Evolutionary conservation across 2,888 invertebrate species (phyloP).

Genomic region (Magallana nippona): DNA sequence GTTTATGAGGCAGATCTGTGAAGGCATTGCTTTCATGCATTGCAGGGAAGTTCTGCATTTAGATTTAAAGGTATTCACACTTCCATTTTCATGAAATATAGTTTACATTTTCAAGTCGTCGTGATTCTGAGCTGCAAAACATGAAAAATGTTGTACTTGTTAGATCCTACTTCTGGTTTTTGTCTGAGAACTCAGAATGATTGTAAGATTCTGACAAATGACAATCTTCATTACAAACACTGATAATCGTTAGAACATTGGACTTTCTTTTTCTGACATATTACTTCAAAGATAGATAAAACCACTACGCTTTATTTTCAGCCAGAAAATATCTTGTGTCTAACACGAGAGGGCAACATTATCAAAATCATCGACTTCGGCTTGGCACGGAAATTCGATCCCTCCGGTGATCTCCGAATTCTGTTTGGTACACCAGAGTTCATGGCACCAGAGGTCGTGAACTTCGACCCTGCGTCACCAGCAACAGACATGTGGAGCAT

Average conservation of each 20-base stretch:
- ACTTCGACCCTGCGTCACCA: slow-evolving; percentile 97
- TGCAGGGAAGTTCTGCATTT: slow-evolving; percentile 96
- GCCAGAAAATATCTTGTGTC: slow-evolving; percentile 99
- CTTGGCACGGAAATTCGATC: slow-evolving; percentile 94
- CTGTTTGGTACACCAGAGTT: slow-evolving; percentile 99
- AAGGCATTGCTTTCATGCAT: slow-evolving; percentile 98
- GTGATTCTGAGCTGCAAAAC: not conserved
- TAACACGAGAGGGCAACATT: slow-evolving; percentile 96
- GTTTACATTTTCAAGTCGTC: not conserved
- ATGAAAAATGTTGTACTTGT: not conserved
- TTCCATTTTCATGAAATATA: not conserved
- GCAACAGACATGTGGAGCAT: slow-evolving; percentile 99
- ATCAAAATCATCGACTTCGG: slow-evolving; percentile 99
- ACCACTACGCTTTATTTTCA: slow-evolving; percentile 79
- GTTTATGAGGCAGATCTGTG: slow-evolving; percentile 98
- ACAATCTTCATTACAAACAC: not conserved
- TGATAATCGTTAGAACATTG: not conserved
- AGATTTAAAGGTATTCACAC: slow-evolving; percentile 91
- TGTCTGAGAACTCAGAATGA: slow-evolving; percentile 13
- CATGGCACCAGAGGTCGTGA: slow-evolving; percentile 98
- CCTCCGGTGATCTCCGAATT: slow-evolving; percentile 91
- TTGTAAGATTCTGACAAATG: not conserved
- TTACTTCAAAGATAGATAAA: not conserved
- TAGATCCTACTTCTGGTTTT: not conserved
- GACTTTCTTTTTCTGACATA: slow-evolving; percentile 1